A percentile compares a stretch with the other conserved stretches of the same genome.
These are phyloP conservation scores for Tragelaphus eurycerus DNA, from an alignment of 2,797 vertebrate species.

Conservation along the genomic window DNA sequence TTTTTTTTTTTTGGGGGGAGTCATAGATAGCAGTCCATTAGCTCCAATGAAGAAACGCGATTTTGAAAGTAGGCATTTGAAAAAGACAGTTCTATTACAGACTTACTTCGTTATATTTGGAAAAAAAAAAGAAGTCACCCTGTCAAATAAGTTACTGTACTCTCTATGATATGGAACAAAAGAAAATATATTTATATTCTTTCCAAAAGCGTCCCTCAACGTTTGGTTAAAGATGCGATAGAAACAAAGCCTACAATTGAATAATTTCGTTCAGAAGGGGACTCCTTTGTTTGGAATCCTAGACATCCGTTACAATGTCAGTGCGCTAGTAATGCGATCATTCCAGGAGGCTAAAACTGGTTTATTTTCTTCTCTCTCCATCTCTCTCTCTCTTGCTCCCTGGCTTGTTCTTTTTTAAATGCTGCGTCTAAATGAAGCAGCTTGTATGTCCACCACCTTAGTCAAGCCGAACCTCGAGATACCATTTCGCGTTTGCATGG, in stretches of 20 bases:
- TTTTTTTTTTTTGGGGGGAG: background rate
- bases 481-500: conserved; percentile 40
- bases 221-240: conserved; percentile 52
- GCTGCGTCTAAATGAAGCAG: conserved; percentile 7
- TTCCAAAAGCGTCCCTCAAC: conserved; percentile 37
- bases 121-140: background rate
- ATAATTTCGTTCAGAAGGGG: conserved; percentile 64
- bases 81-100: conserved; percentile 42
- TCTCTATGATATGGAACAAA: conserved; percentile 49
- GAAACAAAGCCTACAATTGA: conserved; percentile 51
- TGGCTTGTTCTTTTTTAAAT: background rate
- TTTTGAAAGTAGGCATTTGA: conserved; percentile 44
- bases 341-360: conserved; percentile 45
- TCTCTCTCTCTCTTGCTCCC: background rate
- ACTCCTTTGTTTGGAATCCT: conserved; percentile 69
- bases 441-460: conserved; percentile 18
- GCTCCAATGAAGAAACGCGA: background rate
- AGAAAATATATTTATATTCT: conserved; percentile 49
- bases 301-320: conserved; percentile 8
- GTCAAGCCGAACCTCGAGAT: conserved; percentile 10
- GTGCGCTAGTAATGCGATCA: background rate
- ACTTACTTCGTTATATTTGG: conserved; percentile 53
- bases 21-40: conserved; percentile 41
- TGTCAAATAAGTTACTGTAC: conserved; percentile 48
- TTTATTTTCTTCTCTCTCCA: conserved; percentile 50